These are phyloP conservation scores for Synergus laeviventris DNA, from an alignment of 2,888 invertebrate genomes.

Conservation along the genomic window DNA sequence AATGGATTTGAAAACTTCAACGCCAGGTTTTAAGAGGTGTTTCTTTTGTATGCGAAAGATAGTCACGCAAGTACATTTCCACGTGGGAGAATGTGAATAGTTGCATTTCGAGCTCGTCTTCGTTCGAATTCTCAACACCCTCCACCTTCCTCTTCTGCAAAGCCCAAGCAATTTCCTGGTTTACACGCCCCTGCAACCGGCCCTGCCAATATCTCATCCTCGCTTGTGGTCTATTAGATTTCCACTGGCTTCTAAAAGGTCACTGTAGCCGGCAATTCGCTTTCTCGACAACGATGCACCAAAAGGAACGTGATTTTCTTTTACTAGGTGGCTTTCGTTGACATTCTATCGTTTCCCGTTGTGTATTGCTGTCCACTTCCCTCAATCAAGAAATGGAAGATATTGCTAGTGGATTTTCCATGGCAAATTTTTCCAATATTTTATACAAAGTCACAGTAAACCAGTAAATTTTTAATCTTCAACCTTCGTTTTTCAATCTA, in stretches of 20 bases:
- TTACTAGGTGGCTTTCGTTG: slow-evolving; percentile 17
- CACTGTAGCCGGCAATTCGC: slow-evolving; percentile 41
- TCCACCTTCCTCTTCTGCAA: background rate
- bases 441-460: too few relatives aligned
- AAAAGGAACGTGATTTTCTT: slow-evolving; percentile 30
- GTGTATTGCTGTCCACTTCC: slow-evolving; percentile 5
- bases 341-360: slow-evolving; percentile 15
- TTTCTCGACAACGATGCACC: slow-evolving; percentile 32
- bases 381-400: background rate
- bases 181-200: slow-evolving; percentile 36
- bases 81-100: slow-evolving; percentile 15
- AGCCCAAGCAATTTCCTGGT: slow-evolving; percentile 24
- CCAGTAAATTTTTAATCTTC: too few relatives aligned
- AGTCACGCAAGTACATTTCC: slow-evolving; percentile 4
- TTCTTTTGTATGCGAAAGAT: background rate
- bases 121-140: slow-evolving; percentile 29
- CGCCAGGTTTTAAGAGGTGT: background rate
- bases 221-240: slow-evolving; percentile 70
- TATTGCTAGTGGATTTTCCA: background rate
- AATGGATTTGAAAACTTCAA: slow-evolving; percentile 2
- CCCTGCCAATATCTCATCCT: slow-evolving; percentile 67
- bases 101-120: slow-evolving; percentile 31
- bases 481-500: too few relatives aligned
- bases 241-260: slow-evolving; percentile 63
- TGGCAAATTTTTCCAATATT: background rate